Evolutionary conservation across 2,113 vertebrate species (phyloP), one percentile per base, ranked within the genome.

Genomic region (Taxidea taxus): DNA sequence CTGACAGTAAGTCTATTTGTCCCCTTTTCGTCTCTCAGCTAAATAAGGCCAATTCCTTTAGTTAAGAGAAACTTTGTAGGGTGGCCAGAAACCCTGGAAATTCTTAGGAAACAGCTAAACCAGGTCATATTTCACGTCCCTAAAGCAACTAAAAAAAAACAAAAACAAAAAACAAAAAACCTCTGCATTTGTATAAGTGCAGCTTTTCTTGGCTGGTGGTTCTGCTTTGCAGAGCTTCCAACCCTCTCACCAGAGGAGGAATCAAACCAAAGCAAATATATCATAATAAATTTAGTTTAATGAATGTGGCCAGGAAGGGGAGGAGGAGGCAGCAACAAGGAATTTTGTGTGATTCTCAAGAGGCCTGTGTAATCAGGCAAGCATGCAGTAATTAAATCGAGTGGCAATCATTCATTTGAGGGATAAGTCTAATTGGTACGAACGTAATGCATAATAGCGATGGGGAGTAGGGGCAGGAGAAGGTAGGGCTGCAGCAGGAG

Each of bases 341-440:
- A 25, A 25, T 81, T 95, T 0, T 58, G 4, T 47, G 44, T 75
- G 68, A 84, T 4, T 95, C 91, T 66, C 70, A 47, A 88, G 87
- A 97, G 58, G 60, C 66, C 93, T 44, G 80, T 66, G 95, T 49
- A 92, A 98, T 77, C 87, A 95, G 90, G 77, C 87, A 93, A 42
- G 74, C 81, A 66, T 54, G 60, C 31, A 4, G 2, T 86, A 97
- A 98, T 95, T 97, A 97, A 97, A 96, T 78, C 7, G 42, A 98
- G 95, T 58, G 92, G 93, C 91, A 75, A 91, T 97, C 95, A 91
- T 49, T 93, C 95, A 47, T 74, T 42, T 49, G 78, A 97, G 81
- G 74, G 95, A 72, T 16, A 93, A 42, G 95, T 96, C 72, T 95
- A 97, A 97, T 91, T 96, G 95, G 72, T n/a, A 91, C 94, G 96